Evolutionary conservation across 2,888 invertebrate species (phyloP).

Genomic region (Alitta virens): DNA sequence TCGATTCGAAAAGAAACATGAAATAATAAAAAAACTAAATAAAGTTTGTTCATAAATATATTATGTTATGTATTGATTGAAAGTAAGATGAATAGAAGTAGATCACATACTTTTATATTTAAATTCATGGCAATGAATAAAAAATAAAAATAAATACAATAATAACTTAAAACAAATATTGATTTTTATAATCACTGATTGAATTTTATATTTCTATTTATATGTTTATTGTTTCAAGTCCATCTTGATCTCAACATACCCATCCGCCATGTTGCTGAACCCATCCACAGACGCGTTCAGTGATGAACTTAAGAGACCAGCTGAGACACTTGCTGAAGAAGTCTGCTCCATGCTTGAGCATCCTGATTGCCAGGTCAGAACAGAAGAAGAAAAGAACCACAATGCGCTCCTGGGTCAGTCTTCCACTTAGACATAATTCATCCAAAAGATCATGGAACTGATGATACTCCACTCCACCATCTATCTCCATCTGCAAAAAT

Average conservation of each 20-base stretch:
- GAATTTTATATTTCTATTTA: neutral
- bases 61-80: too few species aligned
- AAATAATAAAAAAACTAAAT: too few species aligned
- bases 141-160: too few species aligned
- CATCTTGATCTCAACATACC: conserved; percentile 34
- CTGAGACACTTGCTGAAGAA: conserved; percentile 35
- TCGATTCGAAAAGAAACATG: too few species aligned
- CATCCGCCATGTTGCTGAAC: conserved; percentile 50
- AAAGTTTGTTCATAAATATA: too few species aligned
- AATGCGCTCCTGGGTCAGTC: conserved; percentile 43
- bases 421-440: conserved; percentile 37
- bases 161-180: too few species aligned
- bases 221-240: neutral
- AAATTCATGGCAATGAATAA: too few species aligned
- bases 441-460: conserved; percentile 38
- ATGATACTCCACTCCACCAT: conserved; percentile 16
- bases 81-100: too few species aligned
- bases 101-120: too few species aligned
- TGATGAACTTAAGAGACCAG: conserved; percentile 48
- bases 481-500: neutral
- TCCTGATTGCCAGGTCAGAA: conserved; percentile 47
- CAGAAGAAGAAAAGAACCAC: conserved; percentile 54
- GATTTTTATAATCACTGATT: neutral
- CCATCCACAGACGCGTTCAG: conserved; percentile 43
- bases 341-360: conserved; percentile 32